Evolutionary conservation across 1,140 invertebrate species (phyloP).

Genomic region (Drosophila biarmipes): DNA sequence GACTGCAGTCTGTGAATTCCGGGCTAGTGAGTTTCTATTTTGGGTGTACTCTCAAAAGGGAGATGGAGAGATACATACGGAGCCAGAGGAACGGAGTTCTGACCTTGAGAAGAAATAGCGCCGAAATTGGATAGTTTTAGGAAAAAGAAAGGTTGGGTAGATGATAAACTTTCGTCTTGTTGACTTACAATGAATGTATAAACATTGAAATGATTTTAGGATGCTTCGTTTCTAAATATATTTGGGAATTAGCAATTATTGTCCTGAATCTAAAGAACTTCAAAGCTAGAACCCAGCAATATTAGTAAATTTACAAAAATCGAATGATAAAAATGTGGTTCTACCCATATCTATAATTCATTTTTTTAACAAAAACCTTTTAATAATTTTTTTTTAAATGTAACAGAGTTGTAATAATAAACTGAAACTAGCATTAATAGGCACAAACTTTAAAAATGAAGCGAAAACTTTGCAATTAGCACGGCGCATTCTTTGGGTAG

Average conservation of each 20-base stretch:
- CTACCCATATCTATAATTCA: too few species aligned
- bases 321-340: too few species aligned
- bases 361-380: too few species aligned
- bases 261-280: too few species aligned
- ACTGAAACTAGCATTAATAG: too few species aligned
- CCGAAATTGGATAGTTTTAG: background rate
- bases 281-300: too few species aligned
- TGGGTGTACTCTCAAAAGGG: constrained; percentile 41
- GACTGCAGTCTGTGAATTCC: constrained; percentile 39
- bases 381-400: too few species aligned
- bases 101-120: constrained; percentile 32
- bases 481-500: constrained; percentile 19
- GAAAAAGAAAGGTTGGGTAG: background rate
- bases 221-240: too few species aligned
- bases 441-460: background rate
- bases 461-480: constrained; percentile 43
- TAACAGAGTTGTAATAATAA: background rate
- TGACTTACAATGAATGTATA: background rate
- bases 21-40: constrained; percentile 47
- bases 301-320: too few species aligned
- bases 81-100: constrained; percentile 16
- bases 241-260: too few species aligned
- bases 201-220: too few species aligned
- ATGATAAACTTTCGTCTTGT: background rate
- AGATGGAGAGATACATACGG: constrained; percentile 5